Conservation (phyloP, 1,140 invertebrate species). For the Drosophila simulans region DNA sequence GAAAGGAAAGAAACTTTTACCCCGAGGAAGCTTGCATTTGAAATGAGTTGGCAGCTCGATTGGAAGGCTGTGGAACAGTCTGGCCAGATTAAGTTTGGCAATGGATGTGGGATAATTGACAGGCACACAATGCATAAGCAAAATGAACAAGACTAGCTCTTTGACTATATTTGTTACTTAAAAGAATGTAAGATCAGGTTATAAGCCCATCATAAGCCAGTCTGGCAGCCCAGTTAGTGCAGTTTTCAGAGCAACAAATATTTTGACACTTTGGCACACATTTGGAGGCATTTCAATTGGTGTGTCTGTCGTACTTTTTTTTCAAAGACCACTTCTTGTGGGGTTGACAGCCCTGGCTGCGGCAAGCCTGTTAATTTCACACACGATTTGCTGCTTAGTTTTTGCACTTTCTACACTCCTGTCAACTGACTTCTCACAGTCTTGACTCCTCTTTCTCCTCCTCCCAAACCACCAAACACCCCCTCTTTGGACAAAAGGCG, state of each 20-base stretch:
- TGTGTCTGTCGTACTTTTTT: background rate
- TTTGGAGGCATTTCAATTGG: slow-evolving; percentile 4
- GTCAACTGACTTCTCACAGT: slow-evolving; percentile 36
- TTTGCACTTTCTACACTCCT: slow-evolving; percentile 33
- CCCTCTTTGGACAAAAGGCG: slow-evolving; percentile 23
- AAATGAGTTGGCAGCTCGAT: slow-evolving; percentile 9
- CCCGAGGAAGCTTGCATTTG: background rate
- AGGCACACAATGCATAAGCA: background rate
- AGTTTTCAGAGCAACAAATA: background rate
- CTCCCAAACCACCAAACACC: no score
- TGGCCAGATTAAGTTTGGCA: background rate
- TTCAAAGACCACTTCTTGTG: background rate
- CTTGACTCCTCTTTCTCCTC: slow-evolving; percentile 8
- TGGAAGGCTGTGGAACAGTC: background rate
- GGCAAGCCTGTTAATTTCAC: slow-evolving; percentile 45
- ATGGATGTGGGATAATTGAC: background rate
- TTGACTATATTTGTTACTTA: background rate
- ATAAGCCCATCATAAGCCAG: no score
- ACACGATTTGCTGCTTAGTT: slow-evolving; percentile 58
- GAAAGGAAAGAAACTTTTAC: background rate
- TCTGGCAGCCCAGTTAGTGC: slow-evolving; percentile 6
- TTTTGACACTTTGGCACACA: slow-evolving; percentile 10
- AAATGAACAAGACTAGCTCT: background rate
- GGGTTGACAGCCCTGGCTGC: slow-evolving; percentile 12
- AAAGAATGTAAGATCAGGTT: no score